These are phyloP conservation scores for Exephanes ischioxanthus DNA, from an alignment of 2,888 invertebrate species.

Conservation along the genomic window DNA sequence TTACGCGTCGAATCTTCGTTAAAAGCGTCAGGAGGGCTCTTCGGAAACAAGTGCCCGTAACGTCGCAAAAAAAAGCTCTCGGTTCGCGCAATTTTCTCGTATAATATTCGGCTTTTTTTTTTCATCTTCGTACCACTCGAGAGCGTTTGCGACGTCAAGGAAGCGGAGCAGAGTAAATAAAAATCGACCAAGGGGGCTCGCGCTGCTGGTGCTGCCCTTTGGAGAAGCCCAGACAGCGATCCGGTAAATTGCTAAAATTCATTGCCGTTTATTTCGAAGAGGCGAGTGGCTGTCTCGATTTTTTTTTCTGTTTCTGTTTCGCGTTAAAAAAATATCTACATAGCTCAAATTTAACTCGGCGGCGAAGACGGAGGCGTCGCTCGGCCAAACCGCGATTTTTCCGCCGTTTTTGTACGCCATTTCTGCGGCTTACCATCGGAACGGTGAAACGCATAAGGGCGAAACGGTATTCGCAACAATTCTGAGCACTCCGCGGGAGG, in stretches of 20 bases:
- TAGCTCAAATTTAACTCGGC: neutral
- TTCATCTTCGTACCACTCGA: conserved; percentile 25
- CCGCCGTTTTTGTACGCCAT: neutral
- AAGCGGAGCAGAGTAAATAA: conserved; percentile 9
- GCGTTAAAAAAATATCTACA: conserved; percentile 31
- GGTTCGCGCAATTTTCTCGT: conserved; percentile 42
- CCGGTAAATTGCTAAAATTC: conserved; percentile 13
- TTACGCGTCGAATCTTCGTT: conserved; percentile 47
- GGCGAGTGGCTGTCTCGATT: conserved; percentile 32
- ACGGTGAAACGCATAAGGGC: conserved; percentile 3
- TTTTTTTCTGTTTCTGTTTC: neutral
- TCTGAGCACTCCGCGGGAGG: conserved; percentile 27
- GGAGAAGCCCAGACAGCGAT: conserved; percentile 15
- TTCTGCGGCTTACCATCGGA: conserved; percentile 18
- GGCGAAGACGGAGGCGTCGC: neutral
- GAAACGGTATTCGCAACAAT: conserved; percentile 43
- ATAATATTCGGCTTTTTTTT: conserved; percentile 26
- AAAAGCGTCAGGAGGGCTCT: conserved; percentile 21
- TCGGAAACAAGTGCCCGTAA: conserved; percentile 26
- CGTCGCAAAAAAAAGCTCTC: conserved; percentile 40
- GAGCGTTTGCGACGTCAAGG: conserved; percentile 37
- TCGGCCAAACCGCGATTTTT: conserved; percentile 17
- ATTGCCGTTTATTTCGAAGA: conserved; percentile 37
- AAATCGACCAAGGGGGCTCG: conserved; percentile 33
- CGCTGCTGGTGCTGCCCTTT: neutral